Evolutionary conservation across 2,797 vertebrate species (phyloP).

Genomic region (Tympanoctomys barrerae): DNA sequence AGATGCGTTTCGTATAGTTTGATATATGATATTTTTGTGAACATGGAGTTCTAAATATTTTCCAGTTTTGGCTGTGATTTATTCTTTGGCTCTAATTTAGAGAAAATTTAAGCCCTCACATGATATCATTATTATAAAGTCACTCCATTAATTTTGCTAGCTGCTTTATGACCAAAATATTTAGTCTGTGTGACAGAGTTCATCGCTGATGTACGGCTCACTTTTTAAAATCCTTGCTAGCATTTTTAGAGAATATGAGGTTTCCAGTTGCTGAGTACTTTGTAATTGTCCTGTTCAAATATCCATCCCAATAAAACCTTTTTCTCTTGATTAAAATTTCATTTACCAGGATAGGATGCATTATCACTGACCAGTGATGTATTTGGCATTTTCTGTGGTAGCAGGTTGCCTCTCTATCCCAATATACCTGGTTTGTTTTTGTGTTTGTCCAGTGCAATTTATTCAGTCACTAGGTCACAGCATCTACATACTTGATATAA

Average conservation of each 20-base stretch:
- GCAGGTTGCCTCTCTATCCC: background rate
- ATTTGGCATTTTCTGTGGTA: background rate
- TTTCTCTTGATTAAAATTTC: conserved; percentile 47
- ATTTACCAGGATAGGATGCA: background rate
- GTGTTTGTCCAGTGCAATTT: background rate
- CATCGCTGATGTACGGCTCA: background rate
- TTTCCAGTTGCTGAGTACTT: background rate
- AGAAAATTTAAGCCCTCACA: background rate
- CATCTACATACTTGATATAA: background rate
- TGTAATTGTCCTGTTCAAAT: background rate
- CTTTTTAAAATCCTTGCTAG: background rate
- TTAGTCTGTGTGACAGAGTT: background rate
- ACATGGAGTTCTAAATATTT: conserved; percentile 22
- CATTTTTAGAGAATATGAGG: background rate
- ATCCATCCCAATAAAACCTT: background rate
- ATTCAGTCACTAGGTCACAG: background rate
- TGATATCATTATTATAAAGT: background rate
- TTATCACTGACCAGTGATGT: background rate
- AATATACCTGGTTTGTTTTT: background rate
- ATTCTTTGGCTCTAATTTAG: background rate
- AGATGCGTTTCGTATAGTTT: background rate
- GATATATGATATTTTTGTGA: conserved; percentile 27
- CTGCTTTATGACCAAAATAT: conserved; percentile 23
- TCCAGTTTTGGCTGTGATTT: conserved; percentile 19
- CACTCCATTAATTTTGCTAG: conserved; percentile 33